These are phyloP conservation scores for Rhizoglyphus robini DNA, from an alignment of 1,140 invertebrate genomes.

Conservation along the genomic window DNA sequence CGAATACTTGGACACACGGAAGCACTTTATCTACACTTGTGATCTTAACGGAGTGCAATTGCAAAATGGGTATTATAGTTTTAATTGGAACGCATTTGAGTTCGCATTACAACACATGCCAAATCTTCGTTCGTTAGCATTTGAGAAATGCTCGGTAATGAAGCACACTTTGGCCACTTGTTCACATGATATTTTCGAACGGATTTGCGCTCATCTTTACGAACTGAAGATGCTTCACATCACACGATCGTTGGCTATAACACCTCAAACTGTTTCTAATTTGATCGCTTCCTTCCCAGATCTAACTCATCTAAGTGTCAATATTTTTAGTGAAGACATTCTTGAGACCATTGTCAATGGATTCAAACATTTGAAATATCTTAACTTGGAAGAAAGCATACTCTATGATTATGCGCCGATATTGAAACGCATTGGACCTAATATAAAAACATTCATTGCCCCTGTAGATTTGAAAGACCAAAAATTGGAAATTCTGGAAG, in stretches of 20 bases:
- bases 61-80: background rate
- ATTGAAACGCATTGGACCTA: background rate
- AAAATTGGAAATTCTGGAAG: background rate
- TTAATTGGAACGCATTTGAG: background rate
- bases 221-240: constrained; percentile 11
- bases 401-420: background rate
- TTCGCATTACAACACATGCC: background rate
- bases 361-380: background rate
- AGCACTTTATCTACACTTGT: background rate
- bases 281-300: background rate
- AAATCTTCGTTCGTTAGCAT: background rate
- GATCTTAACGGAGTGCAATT: background rate
- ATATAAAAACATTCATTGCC: background rate
- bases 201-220: background rate
- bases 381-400: constrained; percentile 4
- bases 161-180: background rate
- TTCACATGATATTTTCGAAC: background rate
- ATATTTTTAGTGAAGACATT: background rate
- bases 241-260: background rate
- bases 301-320: background rate
- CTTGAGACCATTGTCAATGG: background rate
- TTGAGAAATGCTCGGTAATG: background rate
- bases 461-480: constrained; percentile 2
- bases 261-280: background rate
- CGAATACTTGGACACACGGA: background rate